phyloP scores from a whole-genome alignment of 2,797 vertebrate genomes.

The Mormyrops boulengeri region DNA sequence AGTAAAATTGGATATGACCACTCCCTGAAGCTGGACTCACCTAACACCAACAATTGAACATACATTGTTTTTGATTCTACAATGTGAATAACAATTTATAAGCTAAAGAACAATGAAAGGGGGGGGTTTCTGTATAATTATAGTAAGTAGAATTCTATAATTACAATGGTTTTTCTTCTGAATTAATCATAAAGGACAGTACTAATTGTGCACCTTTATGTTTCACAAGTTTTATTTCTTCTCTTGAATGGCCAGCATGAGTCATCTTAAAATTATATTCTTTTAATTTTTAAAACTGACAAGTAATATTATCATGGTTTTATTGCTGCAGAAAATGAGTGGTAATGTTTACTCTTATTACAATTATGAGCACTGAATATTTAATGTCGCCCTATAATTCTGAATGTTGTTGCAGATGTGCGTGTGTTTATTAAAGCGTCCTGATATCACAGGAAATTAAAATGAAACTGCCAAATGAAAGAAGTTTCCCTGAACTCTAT shows the following conservation, averaged over 20 bases:
- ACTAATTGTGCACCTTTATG: not conserved
- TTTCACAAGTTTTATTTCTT: not conserved
- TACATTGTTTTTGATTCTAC: not conserved
- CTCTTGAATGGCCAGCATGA: not conserved
- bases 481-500: not conserved
- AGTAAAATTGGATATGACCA: too few relatives aligned
- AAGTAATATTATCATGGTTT: not conserved
- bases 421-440: not conserved
- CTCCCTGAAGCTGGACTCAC: too few relatives aligned
- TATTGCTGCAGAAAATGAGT: not conserved
- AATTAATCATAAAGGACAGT: not conserved
- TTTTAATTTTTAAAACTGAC: not conserved
- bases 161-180: not conserved
- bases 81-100: not conserved
- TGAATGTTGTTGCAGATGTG: not conserved
- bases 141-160: not conserved
- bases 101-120: not conserved
- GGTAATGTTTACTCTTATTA: slow-evolving; percentile 4
- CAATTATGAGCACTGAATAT: not conserved
- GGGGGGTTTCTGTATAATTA: not conserved
- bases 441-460: not conserved
- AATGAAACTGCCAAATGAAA: slow-evolving; percentile 5
- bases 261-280: not conserved
- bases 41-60: not conserved
- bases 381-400: not conserved